phyloP scores from a whole-genome alignment of 2,888 invertebrate species.

The Brachyptera putata region DNA sequence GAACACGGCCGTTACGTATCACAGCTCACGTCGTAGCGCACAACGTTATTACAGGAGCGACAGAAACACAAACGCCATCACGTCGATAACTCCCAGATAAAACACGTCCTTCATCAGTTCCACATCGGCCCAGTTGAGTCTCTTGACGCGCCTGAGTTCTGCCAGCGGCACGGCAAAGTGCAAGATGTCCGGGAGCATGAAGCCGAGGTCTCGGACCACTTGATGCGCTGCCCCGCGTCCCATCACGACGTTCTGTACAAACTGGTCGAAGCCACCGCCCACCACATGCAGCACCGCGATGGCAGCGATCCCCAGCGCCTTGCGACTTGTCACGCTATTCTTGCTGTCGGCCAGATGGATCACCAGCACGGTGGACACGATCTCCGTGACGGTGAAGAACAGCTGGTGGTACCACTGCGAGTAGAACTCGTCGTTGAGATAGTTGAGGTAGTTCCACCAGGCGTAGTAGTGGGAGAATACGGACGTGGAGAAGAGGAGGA shows the following conservation, averaged over 20 bases:
- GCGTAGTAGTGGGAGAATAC: slow-evolving; percentile 65
- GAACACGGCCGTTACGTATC: too few species aligned
- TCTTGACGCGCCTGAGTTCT: neutral
- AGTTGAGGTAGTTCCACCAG: slow-evolving; percentile 67
- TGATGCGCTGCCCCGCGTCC: slow-evolving; percentile 63
- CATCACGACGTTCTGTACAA: slow-evolving; percentile 57
- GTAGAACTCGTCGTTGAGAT: slow-evolving; percentile 67
- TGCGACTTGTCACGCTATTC: slow-evolving; percentile 50
- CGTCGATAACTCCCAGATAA: too few species aligned
- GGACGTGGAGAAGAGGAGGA: slow-evolving; percentile 56
- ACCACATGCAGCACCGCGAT: slow-evolving; percentile 59
- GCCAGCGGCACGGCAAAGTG: neutral
- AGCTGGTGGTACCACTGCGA: slow-evolving; percentile 65
- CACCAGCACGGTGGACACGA: slow-evolving; percentile 56
- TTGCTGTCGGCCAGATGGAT: slow-evolving; percentile 54
- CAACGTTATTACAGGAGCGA: too few species aligned
- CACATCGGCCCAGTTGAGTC: too few species aligned
- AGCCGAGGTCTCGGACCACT: slow-evolving; percentile 42
- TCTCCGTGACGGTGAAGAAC: slow-evolving; percentile 59
- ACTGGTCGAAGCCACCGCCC: slow-evolving; percentile 62
- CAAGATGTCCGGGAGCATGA: slow-evolving; percentile 20
- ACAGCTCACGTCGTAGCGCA: too few species aligned
- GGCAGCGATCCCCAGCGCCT: slow-evolving; percentile 53
- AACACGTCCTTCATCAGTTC: too few species aligned
- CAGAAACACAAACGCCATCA: too few species aligned